Conservation (phyloP, 1,140 invertebrate genomes). For the Pseudomyrmex concolor region DNA sequence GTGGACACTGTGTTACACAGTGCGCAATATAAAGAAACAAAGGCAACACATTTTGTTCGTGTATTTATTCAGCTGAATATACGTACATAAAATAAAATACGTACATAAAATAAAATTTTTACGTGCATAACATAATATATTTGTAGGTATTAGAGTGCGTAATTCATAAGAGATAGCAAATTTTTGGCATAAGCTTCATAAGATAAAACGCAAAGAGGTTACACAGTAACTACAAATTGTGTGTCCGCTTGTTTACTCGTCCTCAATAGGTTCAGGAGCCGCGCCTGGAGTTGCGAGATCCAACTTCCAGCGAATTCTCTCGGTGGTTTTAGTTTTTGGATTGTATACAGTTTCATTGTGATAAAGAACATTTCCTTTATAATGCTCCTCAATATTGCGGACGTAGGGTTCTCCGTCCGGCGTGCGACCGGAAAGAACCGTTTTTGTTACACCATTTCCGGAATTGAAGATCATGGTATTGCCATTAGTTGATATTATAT, state of each 20-base stretch:
- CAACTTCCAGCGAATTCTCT: constrained; percentile 59
- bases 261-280: constrained; percentile 59
- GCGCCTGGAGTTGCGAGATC: constrained; percentile 68
- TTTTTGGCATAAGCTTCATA: background rate
- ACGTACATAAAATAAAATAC: background rate
- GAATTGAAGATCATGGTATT: background rate
- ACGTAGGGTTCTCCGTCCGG: constrained; percentile 65
- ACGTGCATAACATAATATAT: background rate
- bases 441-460: background rate
- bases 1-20: too few relatives aligned
- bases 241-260: background rate
- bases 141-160: too few relatives aligned
- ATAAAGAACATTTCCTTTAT: constrained; percentile 60
- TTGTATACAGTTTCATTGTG: constrained; percentile 68
- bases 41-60: too few relatives aligned
- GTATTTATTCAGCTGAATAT: constrained; percentile 27
- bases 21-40: too few relatives aligned
- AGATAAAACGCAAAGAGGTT: background rate
- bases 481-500: background rate
- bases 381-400: constrained; percentile 54
- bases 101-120: background rate
- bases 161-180: too few relatives aligned
- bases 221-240: too few relatives aligned
- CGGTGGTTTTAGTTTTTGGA: background rate
- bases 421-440: constrained; percentile 49